Conservation (phyloP, 2,888 invertebrate genomes). For the Caenorhabditis angaria region DNA sequence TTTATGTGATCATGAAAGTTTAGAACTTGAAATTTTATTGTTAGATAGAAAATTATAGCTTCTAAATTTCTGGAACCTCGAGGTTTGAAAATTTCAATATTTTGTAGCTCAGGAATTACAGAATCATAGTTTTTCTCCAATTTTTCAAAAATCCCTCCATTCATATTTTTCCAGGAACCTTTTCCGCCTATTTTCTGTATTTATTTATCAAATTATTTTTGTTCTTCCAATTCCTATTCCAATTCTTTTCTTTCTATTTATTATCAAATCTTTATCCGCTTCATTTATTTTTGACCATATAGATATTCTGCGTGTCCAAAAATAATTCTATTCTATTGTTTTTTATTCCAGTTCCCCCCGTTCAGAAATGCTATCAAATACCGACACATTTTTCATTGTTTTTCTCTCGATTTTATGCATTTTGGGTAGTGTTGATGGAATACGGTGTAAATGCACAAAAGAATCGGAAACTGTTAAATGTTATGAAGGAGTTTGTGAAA, state of each 20-base stretch:
- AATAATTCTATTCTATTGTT: neutral
- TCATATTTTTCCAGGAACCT: too few relatives aligned
- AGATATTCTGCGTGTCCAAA: too few relatives aligned
- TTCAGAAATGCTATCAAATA: neutral
- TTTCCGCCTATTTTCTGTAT: neutral
- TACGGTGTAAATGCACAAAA: slow-evolving; percentile 60
- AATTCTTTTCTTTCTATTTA: slow-evolving; percentile 13
- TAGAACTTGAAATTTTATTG: too few relatives aligned
- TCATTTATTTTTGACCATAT: slow-evolving; percentile 21
- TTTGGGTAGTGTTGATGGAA: slow-evolving; percentile 12
- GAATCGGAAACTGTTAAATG: slow-evolving; percentile 59
- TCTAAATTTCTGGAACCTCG: too few relatives aligned
- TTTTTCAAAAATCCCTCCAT: too few relatives aligned
- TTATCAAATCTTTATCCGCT: slow-evolving; percentile 29
- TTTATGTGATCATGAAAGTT: too few relatives aligned
- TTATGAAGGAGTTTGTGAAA: slow-evolving; percentile 56
- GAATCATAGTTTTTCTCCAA: too few relatives aligned
- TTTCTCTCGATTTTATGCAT: neutral
- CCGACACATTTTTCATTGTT: slow-evolving; percentile 1
- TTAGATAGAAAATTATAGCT: too few relatives aligned
- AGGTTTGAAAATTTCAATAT: too few relatives aligned
- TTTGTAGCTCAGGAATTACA: too few relatives aligned
- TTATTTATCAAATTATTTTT: slow-evolving; percentile 40
- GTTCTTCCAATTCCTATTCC: slow-evolving; percentile 22
- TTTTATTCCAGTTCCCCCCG: neutral